Evolutionary conservation across 2,888 invertebrate species (phyloP).

Genomic region (Agrilus biguttatus): DNA sequence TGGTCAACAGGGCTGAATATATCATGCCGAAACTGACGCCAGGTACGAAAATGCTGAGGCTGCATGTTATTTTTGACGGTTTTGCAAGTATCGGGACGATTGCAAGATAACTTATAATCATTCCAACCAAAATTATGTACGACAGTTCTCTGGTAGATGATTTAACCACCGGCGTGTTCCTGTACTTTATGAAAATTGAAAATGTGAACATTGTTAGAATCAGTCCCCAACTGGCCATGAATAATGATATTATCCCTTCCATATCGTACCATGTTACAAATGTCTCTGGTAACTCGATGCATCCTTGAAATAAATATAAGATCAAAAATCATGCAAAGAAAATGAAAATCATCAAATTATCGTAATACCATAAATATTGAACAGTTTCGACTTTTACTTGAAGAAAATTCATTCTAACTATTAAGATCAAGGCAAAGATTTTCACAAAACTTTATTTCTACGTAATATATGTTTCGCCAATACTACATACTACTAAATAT

Average conservation of each 20-base stretch:
- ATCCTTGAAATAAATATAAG: conserved; percentile 30
- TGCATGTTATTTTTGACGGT: conserved; percentile 42
- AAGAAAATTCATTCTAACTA: too few relatives aligned
- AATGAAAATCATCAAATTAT: too few relatives aligned
- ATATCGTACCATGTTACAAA: conserved; percentile 47
- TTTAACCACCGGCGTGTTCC: conserved; percentile 67
- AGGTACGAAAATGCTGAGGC: conserved; percentile 33
- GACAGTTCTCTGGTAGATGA: conserved; percentile 49
- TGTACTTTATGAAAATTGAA: conserved; percentile 47
- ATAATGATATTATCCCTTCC: conserved; percentile 45
- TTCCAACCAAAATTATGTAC: conserved; percentile 53
- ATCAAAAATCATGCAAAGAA: too few relatives aligned
- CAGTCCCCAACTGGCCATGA: conserved; percentile 46
- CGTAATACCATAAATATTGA: too few relatives aligned
- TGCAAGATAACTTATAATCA: conserved; percentile 39
- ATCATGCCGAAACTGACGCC: conserved; percentile 58
- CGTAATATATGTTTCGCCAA: too few relatives aligned
- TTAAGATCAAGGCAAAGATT: too few relatives aligned
- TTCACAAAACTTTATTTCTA: too few relatives aligned
- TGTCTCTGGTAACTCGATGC: conserved; percentile 44
- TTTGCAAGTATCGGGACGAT: conserved; percentile 52
- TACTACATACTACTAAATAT: too few relatives aligned
- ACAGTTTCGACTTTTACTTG: too few relatives aligned
- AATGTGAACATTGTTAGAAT: conserved; percentile 44
- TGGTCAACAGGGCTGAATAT: conserved; percentile 58